Evolutionary conservation across 2,797 vertebrate genomes (phyloP).

Genomic region (Cercopithecus petaurista): DNA sequence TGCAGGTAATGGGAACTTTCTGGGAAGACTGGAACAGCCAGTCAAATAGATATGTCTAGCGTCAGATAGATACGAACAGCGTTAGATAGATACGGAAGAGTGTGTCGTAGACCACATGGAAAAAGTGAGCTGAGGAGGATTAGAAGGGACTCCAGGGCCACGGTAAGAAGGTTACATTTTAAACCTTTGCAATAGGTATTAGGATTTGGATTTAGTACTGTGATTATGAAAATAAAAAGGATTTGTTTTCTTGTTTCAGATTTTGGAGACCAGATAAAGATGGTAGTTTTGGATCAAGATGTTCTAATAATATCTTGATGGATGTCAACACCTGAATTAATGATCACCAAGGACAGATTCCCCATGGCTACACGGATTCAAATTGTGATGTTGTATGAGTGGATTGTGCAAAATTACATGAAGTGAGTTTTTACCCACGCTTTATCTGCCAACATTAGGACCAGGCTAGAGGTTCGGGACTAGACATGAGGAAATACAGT

Average conservation of each 20-base stretch:
- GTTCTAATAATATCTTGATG: background rate
- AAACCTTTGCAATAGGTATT: background rate
- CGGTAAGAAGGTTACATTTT: background rate
- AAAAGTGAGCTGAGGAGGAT: background rate
- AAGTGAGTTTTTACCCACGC: background rate
- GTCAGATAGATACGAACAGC: background rate
- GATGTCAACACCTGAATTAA: background rate
- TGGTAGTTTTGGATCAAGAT: background rate
- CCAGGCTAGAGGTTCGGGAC: background rate
- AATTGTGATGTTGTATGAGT: background rate
- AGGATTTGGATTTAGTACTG: background rate
- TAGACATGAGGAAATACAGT: background rate
- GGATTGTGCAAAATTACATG: background rate
- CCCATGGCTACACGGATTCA: background rate
- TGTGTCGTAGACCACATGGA: background rate
- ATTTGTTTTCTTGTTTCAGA: background rate
- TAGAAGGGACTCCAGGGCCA: background rate
- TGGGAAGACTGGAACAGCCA: background rate
- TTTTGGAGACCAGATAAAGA: background rate
- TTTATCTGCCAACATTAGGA: background rate
- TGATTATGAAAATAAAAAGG: background rate
- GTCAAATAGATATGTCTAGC: background rate
- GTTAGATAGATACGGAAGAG: background rate
- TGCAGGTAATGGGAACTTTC: background rate
- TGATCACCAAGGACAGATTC: background rate